These are phyloP conservation scores for Bathynomus jamesi DNA, from an alignment of 1,140 invertebrate species.

Conservation along the genomic window DNA sequence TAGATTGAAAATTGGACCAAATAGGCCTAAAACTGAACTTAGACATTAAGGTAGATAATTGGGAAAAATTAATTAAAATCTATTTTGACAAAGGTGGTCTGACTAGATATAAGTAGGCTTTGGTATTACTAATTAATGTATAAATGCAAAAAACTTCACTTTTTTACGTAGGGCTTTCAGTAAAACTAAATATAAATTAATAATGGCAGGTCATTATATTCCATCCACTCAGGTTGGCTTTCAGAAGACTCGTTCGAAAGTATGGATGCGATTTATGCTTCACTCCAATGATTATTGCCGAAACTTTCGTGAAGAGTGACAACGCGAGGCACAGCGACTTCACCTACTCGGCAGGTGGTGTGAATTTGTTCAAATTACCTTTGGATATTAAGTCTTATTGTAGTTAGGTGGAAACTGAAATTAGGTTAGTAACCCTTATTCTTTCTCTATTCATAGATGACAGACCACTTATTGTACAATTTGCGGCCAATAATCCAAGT, in stretches of 20 bases:
- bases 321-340: slow-evolving; percentile 86
- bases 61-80: too few species aligned
- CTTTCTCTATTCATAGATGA: slow-evolving; percentile 51
- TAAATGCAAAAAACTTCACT: too few species aligned
- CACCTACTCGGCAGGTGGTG: slow-evolving; percentile 52
- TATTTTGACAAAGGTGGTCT: too few species aligned
- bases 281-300: slow-evolving; percentile 92
- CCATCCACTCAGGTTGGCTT: slow-evolving; percentile 58
- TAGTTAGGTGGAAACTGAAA: neutral
- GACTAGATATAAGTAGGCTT: too few species aligned
- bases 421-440: neutral
- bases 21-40: too few species aligned
- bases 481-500: slow-evolving; percentile 74
- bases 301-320: slow-evolving; percentile 80
- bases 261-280: slow-evolving; percentile 86
- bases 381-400: neutral
- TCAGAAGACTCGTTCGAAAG: slow-evolving; percentile 67
- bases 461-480: slow-evolving; percentile 82
- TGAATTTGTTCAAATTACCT: neutral
- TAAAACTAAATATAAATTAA: too few species aligned
- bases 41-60: too few species aligned
- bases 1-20: too few species aligned
- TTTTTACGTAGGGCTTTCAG: too few species aligned
- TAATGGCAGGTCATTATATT: too few species aligned
- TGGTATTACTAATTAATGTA: too few species aligned